These are phyloP conservation scores for Myopa testacea DNA, from an alignment of 2,888 invertebrate genomes.

Conservation along the genomic window DNA sequence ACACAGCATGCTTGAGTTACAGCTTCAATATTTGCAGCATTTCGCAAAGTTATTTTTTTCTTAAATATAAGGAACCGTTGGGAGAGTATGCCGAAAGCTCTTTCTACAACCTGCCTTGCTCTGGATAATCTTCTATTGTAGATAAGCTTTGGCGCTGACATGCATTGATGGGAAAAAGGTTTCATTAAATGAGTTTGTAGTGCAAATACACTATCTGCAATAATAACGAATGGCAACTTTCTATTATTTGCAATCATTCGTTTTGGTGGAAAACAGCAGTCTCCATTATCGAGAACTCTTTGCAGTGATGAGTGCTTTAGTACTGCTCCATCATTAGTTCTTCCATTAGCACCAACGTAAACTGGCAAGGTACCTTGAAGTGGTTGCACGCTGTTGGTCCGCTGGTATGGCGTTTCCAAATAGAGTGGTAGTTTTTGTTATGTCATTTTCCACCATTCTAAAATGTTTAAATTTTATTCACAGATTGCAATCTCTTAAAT, in stretches of 20 bases:
- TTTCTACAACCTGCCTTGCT: conserved; percentile 14
- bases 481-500: too few species aligned
- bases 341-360: conserved; percentile 9
- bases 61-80: conserved; percentile 12
- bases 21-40: conserved; percentile 2
- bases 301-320: conserved; percentile 14
- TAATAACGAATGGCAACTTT: conserved; percentile 3
- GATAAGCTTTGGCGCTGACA: neutral
- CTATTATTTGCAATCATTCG: neutral
- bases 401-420: too few species aligned
- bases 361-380: neutral
- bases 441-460: too few species aligned
- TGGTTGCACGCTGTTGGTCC: too few species aligned
- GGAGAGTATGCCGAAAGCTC: conserved; percentile 12
- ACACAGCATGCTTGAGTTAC: conserved; percentile 3
- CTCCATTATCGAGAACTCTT: neutral
- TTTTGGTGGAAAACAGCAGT: neutral
- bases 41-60: conserved; percentile 7
- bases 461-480: too few species aligned
- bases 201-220: conserved; percentile 29
- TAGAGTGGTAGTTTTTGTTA: too few species aligned
- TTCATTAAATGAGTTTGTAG: conserved; percentile 6
- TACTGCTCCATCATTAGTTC: conserved; percentile 17
- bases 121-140: conserved; percentile 21
- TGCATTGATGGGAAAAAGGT: too few species aligned